Evolutionary conservation across 2,113 vertebrate species (phyloP), one percentile per base, ranked within the genome.

Genomic region (Emydura subglobosa): DNA sequence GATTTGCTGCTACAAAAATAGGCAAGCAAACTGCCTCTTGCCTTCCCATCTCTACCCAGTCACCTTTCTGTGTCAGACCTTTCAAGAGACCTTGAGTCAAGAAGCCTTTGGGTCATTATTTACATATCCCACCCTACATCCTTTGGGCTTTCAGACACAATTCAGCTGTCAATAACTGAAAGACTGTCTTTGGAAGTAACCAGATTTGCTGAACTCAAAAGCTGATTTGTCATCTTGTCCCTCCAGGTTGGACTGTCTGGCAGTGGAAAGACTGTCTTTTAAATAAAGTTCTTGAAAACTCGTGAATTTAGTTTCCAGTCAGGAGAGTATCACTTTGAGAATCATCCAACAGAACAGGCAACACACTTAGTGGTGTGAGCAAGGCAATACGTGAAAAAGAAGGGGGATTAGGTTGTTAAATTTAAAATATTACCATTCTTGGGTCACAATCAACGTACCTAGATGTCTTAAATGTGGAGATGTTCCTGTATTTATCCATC

Each of bases 71-170:
- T n/a, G 39, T 68, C 53, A 21, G 5, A 13, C 27, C 54, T 17
- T 74, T 89, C n/a, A 87, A 86, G 51, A 24, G 68, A 61, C 51
- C 51, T 24, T 57, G 59, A 82, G 50, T 44, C 4, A 49, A 0
- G 2, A 78, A 34, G 72, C 79, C 54, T 10, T 5, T 79, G 11
- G 31, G 34, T 68, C 61, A 68, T 68, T 68, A 68, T 68, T n/a
- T 68, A 16, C 8, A 4, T 10, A 54, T 79, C 31, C 9, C 10
- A 3, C 17, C 76, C 3, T 6, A 22, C 0, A 3, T 12, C 10
- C 82, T 90, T 65, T 13, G 7, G 42, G n/a, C 31, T 68, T n/a
- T n/a, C 34, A 68, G 34, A 61, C 10, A 16, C 83, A 49, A 3
- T 53, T 95, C 5, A 3, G 7, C 74, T 81, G 6, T 78, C 27